Evolutionary conservation across 2,113 vertebrate species (phyloP).

Genomic region (Halichoeres trimaculatus): DNA sequence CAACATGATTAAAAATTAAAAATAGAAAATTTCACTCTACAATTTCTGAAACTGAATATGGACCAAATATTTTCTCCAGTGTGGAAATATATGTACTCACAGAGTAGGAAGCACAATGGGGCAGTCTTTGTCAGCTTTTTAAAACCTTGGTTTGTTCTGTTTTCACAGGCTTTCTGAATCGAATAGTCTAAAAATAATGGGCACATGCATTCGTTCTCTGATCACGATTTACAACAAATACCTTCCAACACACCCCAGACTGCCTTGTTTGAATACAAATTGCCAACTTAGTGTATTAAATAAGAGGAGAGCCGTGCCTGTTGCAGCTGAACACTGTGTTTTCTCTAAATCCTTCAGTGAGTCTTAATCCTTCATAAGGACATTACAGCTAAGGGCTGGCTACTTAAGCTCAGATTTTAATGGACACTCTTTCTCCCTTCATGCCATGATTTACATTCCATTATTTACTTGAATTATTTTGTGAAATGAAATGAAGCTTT

Average conservation of each 20-base stretch:
- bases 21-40: no score
- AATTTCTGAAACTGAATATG: no score
- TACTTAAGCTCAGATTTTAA: conserved; percentile 8
- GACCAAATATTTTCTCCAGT: no score
- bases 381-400: conserved; percentile 2
- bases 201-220: neutral
- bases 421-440: neutral
- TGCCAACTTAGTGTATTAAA: neutral
- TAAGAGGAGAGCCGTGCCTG: neutral
- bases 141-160: no score
- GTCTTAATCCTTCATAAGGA: conserved; percentile 18
- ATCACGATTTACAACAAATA: neutral
- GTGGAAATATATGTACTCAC: no score
- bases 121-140: no score
- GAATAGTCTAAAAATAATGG: no score
- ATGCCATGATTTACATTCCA: neutral
- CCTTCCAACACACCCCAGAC: neutral
- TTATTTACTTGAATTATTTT: neutral
- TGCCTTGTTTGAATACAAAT: no score
- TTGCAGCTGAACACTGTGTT: conserved; percentile 4
- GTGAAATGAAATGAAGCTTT: neutral
- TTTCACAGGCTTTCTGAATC: no score
- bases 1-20: no score
- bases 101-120: no score
- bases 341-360: conserved; percentile 5